Conservation (phyloP, 2,888 invertebrate species). For the Bombylius major region DNA sequence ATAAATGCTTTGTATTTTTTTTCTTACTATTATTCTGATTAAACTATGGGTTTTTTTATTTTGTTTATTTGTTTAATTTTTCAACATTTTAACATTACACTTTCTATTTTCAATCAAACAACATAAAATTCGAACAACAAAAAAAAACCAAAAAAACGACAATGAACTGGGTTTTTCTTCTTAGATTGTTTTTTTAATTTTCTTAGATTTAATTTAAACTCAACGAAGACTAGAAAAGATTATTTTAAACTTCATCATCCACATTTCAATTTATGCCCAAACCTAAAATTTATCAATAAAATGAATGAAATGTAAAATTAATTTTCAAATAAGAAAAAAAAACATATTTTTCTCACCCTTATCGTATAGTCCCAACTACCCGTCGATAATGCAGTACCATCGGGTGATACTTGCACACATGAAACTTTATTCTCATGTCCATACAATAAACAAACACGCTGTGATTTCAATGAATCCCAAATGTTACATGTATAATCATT, state of each 20-base stretch:
- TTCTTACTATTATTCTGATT: too few relatives aligned
- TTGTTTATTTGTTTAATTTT: too few relatives aligned
- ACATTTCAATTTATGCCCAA: background rate
- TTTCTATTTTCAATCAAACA: too few relatives aligned
- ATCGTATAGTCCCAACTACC: slow-evolving; percentile 95
- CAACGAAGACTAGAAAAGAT: background rate
- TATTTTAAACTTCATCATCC: too few relatives aligned
- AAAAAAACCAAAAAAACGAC: too few relatives aligned
- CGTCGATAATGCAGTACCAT: slow-evolving; percentile 93
- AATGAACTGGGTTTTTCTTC: too few relatives aligned
- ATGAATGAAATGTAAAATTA: background rate
- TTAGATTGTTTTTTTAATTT: background rate
- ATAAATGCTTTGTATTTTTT: too few relatives aligned
- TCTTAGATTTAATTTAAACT: background rate
- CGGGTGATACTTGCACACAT: slow-evolving; percentile 85
- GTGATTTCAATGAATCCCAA: slow-evolving; percentile 95
- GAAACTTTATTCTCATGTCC: slow-evolving; percentile 95
- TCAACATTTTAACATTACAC: too few relatives aligned
- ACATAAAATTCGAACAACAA: too few relatives aligned
- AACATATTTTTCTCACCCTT: slow-evolving; percentile 42
- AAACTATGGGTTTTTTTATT: too few relatives aligned
- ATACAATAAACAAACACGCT: slow-evolving; percentile 77
- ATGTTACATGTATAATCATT: slow-evolving; percentile 97
- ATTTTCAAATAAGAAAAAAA: background rate
- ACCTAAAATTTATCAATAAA: background rate